A percentile compares a stretch with the other conserved stretches of the same genome.
phyloP scores from a whole-genome alignment of 2,888 invertebrate genomes.

The Diaphora mendica region DNA sequence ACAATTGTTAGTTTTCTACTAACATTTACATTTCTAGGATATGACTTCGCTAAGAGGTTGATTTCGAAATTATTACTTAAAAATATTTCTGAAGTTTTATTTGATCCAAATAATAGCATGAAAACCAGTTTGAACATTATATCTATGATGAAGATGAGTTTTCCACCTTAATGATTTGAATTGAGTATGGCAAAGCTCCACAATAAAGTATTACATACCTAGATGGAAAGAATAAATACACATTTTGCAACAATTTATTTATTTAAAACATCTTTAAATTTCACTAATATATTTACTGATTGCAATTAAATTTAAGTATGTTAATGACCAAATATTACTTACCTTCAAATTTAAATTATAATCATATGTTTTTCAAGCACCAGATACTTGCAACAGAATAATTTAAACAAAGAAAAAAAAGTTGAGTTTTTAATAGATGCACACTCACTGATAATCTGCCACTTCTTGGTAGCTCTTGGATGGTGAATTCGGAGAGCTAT shows the following conservation, averaged over 20 bases:
- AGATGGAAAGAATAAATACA: background rate
- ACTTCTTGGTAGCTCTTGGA: conserved; percentile 60
- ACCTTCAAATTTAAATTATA: background rate
- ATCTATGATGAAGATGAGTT: no score
- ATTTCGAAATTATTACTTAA: no score
- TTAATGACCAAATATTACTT: background rate
- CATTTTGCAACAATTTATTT: background rate
- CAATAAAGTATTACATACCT: background rate
- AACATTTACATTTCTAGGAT: no score
- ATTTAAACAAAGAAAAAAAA: conserved; percentile 47
- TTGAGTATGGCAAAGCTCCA: no score
- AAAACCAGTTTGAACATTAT: no score
- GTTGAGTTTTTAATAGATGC: conserved; percentile 23
- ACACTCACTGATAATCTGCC: conserved; percentile 75
- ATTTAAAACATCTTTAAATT: background rate
- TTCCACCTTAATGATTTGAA: no score
- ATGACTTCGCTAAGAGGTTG: no score
- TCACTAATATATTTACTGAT: background rate
- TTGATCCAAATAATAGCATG: no score
- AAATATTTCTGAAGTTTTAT: no score
- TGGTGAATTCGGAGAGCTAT: conserved; percentile 64
- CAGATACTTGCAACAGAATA: conserved; percentile 19
- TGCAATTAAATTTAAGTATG: background rate
- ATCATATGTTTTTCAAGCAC: background rate
- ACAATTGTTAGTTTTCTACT: no score